A percentile compares a stretch with the other conserved stretches of the same genome.
Conservation (phyloP, 2,113 vertebrate species). For the Narcine bancroftii region DNA sequence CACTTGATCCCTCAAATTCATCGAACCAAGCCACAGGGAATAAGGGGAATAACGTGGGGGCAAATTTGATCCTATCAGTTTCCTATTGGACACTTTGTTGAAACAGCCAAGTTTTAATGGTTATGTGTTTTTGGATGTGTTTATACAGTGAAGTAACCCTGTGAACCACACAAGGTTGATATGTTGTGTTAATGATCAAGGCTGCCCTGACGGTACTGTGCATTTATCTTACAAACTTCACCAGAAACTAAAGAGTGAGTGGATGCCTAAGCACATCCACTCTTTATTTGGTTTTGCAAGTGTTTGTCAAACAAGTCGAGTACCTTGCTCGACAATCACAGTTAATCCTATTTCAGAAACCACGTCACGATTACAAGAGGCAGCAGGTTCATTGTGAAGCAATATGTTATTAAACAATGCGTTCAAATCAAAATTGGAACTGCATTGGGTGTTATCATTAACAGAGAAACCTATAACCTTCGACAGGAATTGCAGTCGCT, state of each 20-base stretch:
- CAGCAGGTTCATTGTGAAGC: not conserved
- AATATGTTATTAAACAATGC: not conserved
- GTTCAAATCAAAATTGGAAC: not conserved
- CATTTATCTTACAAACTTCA: not conserved
- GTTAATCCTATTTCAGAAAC: not conserved
- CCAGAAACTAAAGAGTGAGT: not conserved
- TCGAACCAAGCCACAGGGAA: too few species aligned
- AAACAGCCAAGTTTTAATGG: not conserved
- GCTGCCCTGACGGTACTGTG: not conserved
- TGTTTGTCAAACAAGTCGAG: not conserved
- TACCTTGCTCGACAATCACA: not conserved
- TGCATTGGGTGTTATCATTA: not conserved
- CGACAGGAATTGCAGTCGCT: not conserved
- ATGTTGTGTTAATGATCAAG: not conserved
- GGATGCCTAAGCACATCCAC: too few species aligned
- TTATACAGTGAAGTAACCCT: not conserved
- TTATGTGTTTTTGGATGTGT: not conserved
- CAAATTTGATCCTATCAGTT: not conserved
- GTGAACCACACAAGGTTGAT: not conserved
- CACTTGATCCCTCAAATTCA: too few species aligned
- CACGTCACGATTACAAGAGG: not conserved
- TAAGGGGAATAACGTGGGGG: not conserved
- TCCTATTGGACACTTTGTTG: not conserved
- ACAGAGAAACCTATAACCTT: not conserved
- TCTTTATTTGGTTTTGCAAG: not conserved